phyloP scores from a whole-genome alignment of 2,113 vertebrate species.

The Scatophagus argus region DNA sequence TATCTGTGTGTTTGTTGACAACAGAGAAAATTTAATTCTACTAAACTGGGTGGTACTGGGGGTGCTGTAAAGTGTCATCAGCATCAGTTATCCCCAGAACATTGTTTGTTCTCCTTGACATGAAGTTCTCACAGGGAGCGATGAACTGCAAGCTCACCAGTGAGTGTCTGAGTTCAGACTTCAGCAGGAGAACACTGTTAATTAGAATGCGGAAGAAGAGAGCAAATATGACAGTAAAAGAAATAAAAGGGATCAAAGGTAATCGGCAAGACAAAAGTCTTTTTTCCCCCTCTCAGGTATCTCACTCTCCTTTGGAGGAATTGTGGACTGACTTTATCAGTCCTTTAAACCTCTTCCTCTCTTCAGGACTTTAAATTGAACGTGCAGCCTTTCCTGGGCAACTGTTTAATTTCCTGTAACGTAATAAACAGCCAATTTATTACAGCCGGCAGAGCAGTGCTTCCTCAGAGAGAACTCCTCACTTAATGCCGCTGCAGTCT shows the following conservation, averaged over 20 bases:
- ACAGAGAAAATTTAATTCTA: neutral
- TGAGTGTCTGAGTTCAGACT: constrained; percentile 53
- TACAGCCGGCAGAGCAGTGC: constrained; percentile 67
- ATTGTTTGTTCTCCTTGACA: constrained; percentile 51
- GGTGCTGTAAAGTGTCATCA: constrained; percentile 25
- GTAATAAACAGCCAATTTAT: constrained; percentile 82
- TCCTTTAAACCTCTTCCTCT: constrained; percentile 70
- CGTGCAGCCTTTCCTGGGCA: constrained; percentile 64
- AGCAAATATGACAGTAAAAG: constrained; percentile 59
- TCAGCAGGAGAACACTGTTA: constrained; percentile 40
- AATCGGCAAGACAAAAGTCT: constrained; percentile 28
- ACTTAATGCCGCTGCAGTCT: constrained; percentile 47
- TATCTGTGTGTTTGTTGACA: neutral
- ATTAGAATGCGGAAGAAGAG: constrained; percentile 69
- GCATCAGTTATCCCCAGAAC: neutral
- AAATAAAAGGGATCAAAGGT: constrained; percentile 35
- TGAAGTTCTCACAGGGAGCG: constrained; percentile 11
- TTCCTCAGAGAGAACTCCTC: constrained; percentile 64
- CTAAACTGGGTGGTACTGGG: neutral
- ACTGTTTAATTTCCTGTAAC: constrained; percentile 82
- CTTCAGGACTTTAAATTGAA: constrained; percentile 74
- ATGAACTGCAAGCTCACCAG: constrained; percentile 15
- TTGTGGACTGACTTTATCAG: constrained; percentile 64
- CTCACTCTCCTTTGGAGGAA: constrained; percentile 49
- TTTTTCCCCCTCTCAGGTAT: constrained; percentile 45